Evolutionary conservation across 2,113 vertebrate genomes (phyloP).

Genomic region (Dolichotis patagonum): DNA sequence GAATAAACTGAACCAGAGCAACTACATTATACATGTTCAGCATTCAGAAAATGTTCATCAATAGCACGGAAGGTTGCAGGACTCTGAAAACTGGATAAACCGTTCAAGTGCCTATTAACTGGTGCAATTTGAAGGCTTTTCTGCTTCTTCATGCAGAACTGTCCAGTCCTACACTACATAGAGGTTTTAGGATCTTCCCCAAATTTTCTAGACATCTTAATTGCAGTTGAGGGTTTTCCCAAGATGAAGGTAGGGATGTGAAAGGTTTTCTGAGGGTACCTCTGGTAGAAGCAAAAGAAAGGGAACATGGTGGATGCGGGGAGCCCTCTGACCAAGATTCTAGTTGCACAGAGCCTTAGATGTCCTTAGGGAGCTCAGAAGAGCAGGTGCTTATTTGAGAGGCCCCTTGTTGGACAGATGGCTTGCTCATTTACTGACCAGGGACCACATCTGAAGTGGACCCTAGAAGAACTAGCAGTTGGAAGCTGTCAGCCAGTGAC

Average conservation of each 20-base stretch:
- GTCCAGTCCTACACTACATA: not conserved
- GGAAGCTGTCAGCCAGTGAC: not conserved
- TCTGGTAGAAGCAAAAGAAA: not conserved
- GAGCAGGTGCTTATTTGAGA: not conserved
- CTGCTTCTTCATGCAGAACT: not conserved
- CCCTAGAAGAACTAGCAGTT: not conserved
- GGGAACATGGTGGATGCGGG: no score
- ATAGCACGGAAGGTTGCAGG: not conserved
- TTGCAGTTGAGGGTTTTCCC: not conserved
- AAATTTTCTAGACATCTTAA: not conserved
- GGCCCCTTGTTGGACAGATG: not conserved
- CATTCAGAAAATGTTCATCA: not conserved
- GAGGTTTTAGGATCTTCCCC: not conserved
- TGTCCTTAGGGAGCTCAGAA: not conserved
- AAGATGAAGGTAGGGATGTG: not conserved
- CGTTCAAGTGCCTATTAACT: not conserved
- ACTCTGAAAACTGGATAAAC: not conserved
- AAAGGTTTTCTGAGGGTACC: not conserved
- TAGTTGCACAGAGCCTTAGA: not conserved
- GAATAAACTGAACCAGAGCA: not conserved
- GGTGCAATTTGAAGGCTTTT: not conserved
- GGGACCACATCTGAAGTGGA: not conserved
- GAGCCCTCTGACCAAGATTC: not conserved
- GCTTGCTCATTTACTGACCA: not conserved
- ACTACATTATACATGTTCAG: not conserved